Percentiles rank a stretch among this genome's conserved stretches.
Conservation (phyloP, 2,797 vertebrate species). For the Helostoma temminkii region DNA sequence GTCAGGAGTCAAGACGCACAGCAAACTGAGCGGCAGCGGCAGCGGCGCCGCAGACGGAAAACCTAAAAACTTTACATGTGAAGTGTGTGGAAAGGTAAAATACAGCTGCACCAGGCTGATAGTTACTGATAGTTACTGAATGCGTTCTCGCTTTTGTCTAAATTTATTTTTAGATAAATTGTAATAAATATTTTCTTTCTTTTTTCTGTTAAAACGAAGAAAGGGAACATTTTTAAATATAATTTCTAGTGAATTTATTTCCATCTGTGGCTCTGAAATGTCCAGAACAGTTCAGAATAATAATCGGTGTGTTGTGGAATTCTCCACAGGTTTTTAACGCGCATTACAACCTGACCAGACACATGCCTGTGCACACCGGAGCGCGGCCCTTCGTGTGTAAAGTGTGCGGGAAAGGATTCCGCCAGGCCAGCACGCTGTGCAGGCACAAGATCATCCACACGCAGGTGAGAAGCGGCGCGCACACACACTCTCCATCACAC, state of each 20-base stretch:
- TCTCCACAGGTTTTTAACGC: conserved; percentile 93
- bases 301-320: background rate
- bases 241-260: no score
- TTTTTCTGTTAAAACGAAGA: no score
- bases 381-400: conserved; percentile 97
- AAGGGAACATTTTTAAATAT: no score
- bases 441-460: conserved; percentile 99
- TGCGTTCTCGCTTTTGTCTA: no score
- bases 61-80: conserved; percentile 96
- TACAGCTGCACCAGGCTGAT: background rate
- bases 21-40: conserved; percentile 82
- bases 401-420: conserved; percentile 97
- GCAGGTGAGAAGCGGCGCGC: conserved; percentile 84
- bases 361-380: conserved; percentile 98
- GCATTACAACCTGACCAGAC: conserved; percentile 97
- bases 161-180: no score
- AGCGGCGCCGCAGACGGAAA: conserved; percentile 86
- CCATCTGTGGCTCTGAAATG: background rate
- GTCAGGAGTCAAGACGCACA: conserved; percentile 85
- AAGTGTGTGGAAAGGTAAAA: conserved; percentile 96
- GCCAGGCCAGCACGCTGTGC: conserved; percentile 96
- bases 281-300: background rate
- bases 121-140: no score
- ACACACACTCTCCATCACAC: rapidly evolving
- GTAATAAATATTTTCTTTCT: no score